Percentiles rank a stretch among this genome's conserved stretches.
Conservation (phyloP, 1,140 invertebrate species). For the Drosophila subpulchrella region DNA sequence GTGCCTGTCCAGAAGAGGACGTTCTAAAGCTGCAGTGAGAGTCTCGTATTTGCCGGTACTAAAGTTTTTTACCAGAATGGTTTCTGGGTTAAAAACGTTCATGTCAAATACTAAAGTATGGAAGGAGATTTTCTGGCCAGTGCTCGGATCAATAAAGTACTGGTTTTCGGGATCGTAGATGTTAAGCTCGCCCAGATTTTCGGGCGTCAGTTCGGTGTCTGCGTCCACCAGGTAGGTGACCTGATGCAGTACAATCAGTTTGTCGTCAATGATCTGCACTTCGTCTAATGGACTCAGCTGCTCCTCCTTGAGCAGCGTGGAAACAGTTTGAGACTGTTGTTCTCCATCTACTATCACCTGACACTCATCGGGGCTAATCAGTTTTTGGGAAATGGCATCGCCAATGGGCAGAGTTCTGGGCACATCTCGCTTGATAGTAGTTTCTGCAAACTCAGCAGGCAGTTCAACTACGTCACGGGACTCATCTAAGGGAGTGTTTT, state of each 20-base stretch:
- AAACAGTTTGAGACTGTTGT: constrained; percentile 87
- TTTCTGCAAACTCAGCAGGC: constrained; percentile 30
- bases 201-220: constrained; percentile 86
- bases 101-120: constrained; percentile 91
- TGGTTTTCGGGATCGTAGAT: constrained; percentile 90
- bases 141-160: constrained; percentile 92
- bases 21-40: constrained; percentile 90
- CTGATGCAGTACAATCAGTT: constrained; percentile 83
- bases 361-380: constrained; percentile 91
- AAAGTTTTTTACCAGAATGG: constrained; percentile 92
- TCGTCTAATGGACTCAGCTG: constrained; percentile 88
- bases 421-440: constrained; percentile 51
- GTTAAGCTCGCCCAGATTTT: constrained; percentile 89
- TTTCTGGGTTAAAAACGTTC: constrained; percentile 90
- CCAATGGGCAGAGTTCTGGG: constrained; percentile 85
- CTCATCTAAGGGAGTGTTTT: constrained; percentile 53
- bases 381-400: constrained; percentile 90
- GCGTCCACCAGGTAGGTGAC: constrained; percentile 72
- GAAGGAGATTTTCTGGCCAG: constrained; percentile 90
- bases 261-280: constrained; percentile 87
- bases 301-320: constrained; percentile 87
- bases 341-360: constrained; percentile 87
- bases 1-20: constrained; percentile 90
- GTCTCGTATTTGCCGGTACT: constrained; percentile 88
- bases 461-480: constrained; percentile 46